Conservation (phyloP, 1,140 invertebrate species). For the Melitaea cinxia region DNA sequence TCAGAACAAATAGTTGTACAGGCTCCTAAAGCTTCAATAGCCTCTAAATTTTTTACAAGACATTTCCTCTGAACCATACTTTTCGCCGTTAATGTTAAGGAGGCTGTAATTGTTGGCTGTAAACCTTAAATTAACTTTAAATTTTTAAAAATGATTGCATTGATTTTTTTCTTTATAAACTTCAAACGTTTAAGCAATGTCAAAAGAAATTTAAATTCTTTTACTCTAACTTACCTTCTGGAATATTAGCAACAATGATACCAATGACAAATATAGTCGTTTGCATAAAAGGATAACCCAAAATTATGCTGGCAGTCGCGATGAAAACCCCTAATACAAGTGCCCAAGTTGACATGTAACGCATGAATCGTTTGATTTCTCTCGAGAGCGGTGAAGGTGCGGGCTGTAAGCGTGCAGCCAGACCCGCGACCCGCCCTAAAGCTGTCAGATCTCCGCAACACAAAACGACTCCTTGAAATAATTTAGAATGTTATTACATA, state of each 20-base stretch:
- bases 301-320: conserved; percentile 49
- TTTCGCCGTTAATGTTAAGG: conserved; percentile 69
- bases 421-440: conserved; percentile 65
- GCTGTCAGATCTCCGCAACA: conserved; percentile 73
- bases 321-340: conserved; percentile 59
- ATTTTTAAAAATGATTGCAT: background rate
- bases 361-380: conserved; percentile 64
- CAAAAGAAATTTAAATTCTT: background rate
- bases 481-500: background rate
- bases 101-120: conserved; percentile 72
- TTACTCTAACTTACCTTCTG: conserved; percentile 53
- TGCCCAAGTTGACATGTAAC: conserved; percentile 64
- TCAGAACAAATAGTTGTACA: conserved; percentile 66
- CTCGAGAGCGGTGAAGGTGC: conserved; percentile 61
- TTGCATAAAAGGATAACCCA: conserved; percentile 73
- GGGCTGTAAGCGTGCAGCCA: conserved; percentile 63
- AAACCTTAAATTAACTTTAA: conserved; percentile 45
- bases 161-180: too few relatives aligned
- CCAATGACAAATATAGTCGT: conserved; percentile 71
- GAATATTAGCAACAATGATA: conserved; percentile 72
- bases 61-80: conserved; percentile 70
- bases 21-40: conserved; percentile 70
- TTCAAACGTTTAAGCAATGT: too few relatives aligned
- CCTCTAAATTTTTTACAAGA: conserved; percentile 70
- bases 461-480: conserved; percentile 61